Base-by-base conservation (phyloP, 2,113 vertebrate genomes). In the Muntiacus reevesi region DNA sequence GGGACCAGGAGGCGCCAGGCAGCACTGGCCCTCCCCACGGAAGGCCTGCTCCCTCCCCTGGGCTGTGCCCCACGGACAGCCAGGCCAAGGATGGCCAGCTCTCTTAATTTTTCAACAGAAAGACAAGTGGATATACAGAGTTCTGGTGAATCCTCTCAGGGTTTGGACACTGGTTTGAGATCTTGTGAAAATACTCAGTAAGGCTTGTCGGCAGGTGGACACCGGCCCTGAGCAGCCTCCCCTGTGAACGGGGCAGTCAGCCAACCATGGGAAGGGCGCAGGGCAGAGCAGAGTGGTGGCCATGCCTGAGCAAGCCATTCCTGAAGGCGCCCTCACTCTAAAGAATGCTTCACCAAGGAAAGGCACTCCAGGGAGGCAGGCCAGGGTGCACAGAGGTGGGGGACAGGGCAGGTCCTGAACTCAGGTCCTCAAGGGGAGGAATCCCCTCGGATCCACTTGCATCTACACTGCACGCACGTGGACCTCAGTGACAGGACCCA, bases 151-250 rank as follows among this genome's bases (percentile, higher is more conserved):
- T 21, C n/a, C 21, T 60, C 27, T 40, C 7, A 14, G 64, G 45
- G 36, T 64, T 54, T 28, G 76, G 36, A 45, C 27, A 30, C 1
- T 25, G 62, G 15, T 27, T 33, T 25, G 33, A 27, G 43, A 16
- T 50, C 83, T 47, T 40, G 33, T 50, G 55, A 83, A 36, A 23
- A 43, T 5, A 1, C 6, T 62, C 14, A 54, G 45, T 13, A 62
- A 79, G 16, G n/a, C 47, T 55, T 30, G 0, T 7, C 11, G 3
- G 15, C 45, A 9, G 28, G n/a, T 5, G 3, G n/a, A 21, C 11
- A 21, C 14, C 0, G 0, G 6, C n/a, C 21, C 4, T 40, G 1
- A 0, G 27, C 4, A 4, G 27, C 15, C 12, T 21, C 43, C 27
- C 1, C 54, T 17, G 62, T 8, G 23, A 23, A 14, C 13, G 4